Evolutionary conservation across 2,888 invertebrate species (phyloP).

Genomic region (Flabesymbios commensalis): DNA sequence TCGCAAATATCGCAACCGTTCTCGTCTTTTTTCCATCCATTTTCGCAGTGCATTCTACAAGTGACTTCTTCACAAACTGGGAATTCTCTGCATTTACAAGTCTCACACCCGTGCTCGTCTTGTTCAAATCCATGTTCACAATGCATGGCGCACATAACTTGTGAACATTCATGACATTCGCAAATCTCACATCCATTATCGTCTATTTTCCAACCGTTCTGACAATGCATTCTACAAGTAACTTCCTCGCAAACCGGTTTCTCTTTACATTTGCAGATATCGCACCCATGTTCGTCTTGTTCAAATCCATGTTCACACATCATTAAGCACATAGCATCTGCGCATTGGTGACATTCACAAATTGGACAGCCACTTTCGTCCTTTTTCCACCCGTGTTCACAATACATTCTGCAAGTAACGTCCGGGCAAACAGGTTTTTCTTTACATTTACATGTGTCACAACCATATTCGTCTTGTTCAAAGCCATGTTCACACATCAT

Average conservation of each 20-base stretch:
- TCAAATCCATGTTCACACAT: constrained; percentile 13
- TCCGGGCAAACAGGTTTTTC: not conserved
- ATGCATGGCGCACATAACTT: not conserved
- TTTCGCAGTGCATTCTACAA: constrained; percentile 13
- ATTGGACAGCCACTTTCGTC: constrained; percentile 5
- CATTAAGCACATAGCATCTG: constrained; percentile 3
- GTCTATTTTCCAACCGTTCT: constrained; percentile 6
- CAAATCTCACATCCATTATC: constrained; percentile 14
- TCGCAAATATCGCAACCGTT: constrained; percentile 8
- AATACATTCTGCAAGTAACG: constrained; percentile 1
- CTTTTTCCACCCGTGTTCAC: constrained; percentile 4
- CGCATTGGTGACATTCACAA: constrained; percentile 10
- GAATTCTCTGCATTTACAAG: not conserved
- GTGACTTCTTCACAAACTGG: not conserved
- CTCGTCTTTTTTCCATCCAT: constrained; percentile 13
- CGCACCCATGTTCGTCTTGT: constrained; percentile 15
- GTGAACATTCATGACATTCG: constrained; percentile 1
- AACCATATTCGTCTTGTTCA: constrained; percentile 15
- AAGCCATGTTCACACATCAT: constrained; percentile 21
- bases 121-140: constrained; percentile 13
- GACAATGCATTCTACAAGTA: not conserved
- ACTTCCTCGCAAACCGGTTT: not conserved
- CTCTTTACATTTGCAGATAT: constrained; percentile 11
- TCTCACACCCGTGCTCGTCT: constrained; percentile 9
- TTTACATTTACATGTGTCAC: constrained; percentile 2